Conservation (phyloP, 1,140 invertebrate genomes). For the Choristoneura fumiferana region DNA sequence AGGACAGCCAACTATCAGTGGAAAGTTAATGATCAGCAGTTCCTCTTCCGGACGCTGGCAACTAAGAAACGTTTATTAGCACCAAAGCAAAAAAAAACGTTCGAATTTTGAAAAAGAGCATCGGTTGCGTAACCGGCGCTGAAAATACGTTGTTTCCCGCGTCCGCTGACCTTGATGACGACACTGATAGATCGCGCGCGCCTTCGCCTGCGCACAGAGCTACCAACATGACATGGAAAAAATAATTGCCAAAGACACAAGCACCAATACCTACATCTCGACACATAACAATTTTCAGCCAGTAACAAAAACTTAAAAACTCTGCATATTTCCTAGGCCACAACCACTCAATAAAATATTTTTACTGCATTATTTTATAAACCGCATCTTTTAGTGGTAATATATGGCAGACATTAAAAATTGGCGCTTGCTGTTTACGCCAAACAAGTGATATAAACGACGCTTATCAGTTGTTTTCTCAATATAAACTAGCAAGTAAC, state of each 20-base stretch:
- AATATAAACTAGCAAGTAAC: no score
- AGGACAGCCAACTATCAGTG: neutral
- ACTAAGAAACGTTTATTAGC: constrained; percentile 24
- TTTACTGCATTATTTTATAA: neutral
- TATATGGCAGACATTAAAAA: neutral
- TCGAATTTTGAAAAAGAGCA: constrained; percentile 21
- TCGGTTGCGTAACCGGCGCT: constrained; percentile 27
- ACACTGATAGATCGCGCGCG: constrained; percentile 38
- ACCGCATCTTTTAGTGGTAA: constrained; percentile 3
- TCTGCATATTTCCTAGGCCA: neutral
- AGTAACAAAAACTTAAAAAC: no score
- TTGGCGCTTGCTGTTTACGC: neutral
- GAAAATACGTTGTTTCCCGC: constrained; percentile 23
- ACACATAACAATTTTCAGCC: no score
- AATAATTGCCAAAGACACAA: no score
- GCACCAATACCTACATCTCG: no score
- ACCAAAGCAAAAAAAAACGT: neutral
- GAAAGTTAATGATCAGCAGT: neutral
- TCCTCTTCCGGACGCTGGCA: constrained; percentile 14
- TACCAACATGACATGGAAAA: neutral
- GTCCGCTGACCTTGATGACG: constrained; percentile 39
- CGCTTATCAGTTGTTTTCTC: no score
- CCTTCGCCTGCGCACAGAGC: neutral
- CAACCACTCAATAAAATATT: neutral
- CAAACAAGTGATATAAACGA: no score